Percentiles rank a stretch among this genome's conserved stretches.
Evolutionary conservation across 2,113 vertebrate genomes (phyloP).

Genomic region (Scalopus aquaticus): DNA sequence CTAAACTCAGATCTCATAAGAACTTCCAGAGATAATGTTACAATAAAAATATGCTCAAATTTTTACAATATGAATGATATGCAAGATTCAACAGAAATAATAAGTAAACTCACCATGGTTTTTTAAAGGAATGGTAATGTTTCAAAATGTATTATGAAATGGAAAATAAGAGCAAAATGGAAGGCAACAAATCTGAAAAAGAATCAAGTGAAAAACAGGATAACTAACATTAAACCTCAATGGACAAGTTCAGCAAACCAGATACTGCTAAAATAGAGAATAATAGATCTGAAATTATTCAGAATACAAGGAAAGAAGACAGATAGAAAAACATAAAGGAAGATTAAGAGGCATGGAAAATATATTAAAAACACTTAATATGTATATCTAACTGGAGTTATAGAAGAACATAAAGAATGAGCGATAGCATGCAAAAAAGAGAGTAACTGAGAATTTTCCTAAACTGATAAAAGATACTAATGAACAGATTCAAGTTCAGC

Average conservation of each 20-base stretch:
- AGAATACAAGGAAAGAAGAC: not conserved
- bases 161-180: not conserved
- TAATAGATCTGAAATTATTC: not conserved
- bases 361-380: not conserved
- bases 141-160: not conserved
- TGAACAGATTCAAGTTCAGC: not conserved
- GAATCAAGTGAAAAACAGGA: not conserved
- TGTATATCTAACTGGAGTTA: not conserved
- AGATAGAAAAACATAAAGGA: not conserved
- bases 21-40: conserved; percentile 11
- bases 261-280: not conserved
- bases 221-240: not conserved
- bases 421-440: not conserved
- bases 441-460: not conserved
- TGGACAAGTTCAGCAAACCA: not conserved
- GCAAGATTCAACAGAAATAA: not conserved
- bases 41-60: not conserved
- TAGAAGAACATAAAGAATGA: not conserved
- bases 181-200: not conserved
- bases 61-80: not conserved
- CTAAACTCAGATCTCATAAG: not conserved
- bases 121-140: not conserved
- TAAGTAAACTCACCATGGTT: not conserved
- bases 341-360: not conserved
- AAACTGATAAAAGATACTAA: not conserved